Percentiles rank a stretch among this genome's conserved stretches.
phyloP scores from a whole-genome alignment of 30 jellyfish, hydroid and myxozoan species.

The Phacellophora camtschatica region DNA sequence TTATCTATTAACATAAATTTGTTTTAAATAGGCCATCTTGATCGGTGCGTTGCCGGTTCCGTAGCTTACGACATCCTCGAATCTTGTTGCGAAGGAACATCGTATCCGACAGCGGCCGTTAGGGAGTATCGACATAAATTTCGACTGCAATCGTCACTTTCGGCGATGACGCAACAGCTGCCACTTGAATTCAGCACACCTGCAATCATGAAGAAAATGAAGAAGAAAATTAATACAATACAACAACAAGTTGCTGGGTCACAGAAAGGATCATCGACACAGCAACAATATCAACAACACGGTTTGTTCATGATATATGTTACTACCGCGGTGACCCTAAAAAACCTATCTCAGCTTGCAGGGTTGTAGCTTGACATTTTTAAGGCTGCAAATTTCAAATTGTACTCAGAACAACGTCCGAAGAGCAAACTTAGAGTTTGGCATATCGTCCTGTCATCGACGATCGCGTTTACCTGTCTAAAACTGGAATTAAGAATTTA shows the following conservation, averaged over 20 bases:
- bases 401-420: too few species aligned
- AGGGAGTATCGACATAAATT: constrained; percentile 95
- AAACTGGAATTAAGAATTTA: too few species aligned
- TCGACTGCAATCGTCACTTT: constrained; percentile 76
- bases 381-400: too few species aligned
- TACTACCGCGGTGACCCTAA: too few species aligned
- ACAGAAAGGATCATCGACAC: constrained; percentile 47
- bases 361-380: too few species aligned
- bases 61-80: constrained; percentile 97
- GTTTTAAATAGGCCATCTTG: constrained; percentile 84
- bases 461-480: too few species aligned
- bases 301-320: too few species aligned
- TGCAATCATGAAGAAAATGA: constrained; percentile 73
- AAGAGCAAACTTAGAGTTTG: too few species aligned
- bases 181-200: constrained; percentile 86
- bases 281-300: not conserved
- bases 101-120: constrained; percentile 95
- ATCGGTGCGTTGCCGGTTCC: constrained; percentile 98
- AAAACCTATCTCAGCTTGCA: too few species aligned
- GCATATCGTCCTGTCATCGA: too few species aligned
- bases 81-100: constrained; percentile 96
- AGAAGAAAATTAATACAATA: constrained; percentile 57
- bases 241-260: constrained; percentile 74
- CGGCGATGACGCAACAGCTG: constrained; percentile 80
- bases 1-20: not conserved